phyloP scores from a whole-genome alignment of 1,140 invertebrate genomes.

The Bombus picipes region DNA sequence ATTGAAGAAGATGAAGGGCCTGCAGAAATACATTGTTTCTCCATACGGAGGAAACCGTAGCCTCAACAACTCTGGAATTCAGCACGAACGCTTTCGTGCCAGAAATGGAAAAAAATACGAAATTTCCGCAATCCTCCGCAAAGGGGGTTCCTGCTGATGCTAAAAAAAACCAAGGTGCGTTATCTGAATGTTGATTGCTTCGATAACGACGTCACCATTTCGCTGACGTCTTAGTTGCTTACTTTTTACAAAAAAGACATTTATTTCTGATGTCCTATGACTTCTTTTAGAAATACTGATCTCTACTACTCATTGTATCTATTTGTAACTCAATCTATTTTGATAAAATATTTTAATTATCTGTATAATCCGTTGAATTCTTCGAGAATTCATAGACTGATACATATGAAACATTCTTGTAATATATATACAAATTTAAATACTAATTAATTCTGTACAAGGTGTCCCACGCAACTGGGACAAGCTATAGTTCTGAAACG shows the following conservation, averaged over 20 bases:
- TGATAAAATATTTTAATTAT: neutral
- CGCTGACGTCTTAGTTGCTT: slow-evolving; percentile 6
- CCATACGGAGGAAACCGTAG: slow-evolving; percentile 87
- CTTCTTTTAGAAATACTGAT: neutral
- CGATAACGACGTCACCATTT: slow-evolving; percentile 40
- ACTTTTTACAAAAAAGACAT: neutral
- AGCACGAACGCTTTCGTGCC: slow-evolving; percentile 79
- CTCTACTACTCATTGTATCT: neutral
- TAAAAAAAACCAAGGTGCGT: slow-evolving; percentile 88
- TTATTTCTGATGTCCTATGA: neutral
- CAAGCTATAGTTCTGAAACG: no score
- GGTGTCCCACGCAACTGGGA: no score
- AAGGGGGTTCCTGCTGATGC: slow-evolving; percentile 86
- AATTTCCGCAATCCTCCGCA: slow-evolving; percentile 84
- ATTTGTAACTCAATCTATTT: neutral
- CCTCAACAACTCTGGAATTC: slow-evolving; percentile 75
- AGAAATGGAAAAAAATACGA: slow-evolving; percentile 89
- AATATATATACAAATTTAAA: neutral
- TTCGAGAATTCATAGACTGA: neutral
- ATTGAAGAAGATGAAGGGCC: slow-evolving; percentile 89
- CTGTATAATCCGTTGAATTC: neutral
- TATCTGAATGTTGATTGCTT: slow-evolving; percentile 24
- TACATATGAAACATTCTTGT: neutral
- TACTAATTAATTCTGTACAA: no score
- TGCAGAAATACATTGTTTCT: slow-evolving; percentile 86